Evolutionary conservation across 2,113 vertebrate species (phyloP).

Genomic region (Bubo bubo): DNA sequence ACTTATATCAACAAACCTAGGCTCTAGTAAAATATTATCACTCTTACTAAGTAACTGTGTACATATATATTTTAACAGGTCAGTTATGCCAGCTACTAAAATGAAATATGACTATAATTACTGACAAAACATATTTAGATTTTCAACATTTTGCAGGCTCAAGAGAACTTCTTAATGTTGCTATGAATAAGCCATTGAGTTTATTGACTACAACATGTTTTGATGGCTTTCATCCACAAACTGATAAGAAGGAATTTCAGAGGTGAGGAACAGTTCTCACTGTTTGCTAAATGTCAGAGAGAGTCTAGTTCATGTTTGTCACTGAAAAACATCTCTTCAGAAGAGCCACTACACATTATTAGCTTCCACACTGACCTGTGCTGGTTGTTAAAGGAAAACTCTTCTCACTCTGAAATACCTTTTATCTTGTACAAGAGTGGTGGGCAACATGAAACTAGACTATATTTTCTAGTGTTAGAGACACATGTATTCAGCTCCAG

Average conservation of each 20-base stretch:
- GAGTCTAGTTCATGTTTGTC: background rate
- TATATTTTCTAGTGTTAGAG: background rate
- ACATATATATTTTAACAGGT: background rate
- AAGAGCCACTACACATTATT: background rate
- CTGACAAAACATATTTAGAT: background rate
- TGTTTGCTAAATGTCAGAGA: background rate
- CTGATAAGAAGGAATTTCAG: background rate
- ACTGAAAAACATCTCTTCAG: background rate
- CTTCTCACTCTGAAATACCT: background rate
- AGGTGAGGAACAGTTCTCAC: background rate
- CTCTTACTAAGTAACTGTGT: background rate
- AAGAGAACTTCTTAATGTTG: background rate
- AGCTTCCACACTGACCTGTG: background rate
- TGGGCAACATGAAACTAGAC: background rate
- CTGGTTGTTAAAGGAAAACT: background rate
- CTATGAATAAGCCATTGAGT: background rate
- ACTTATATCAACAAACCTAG: background rate
- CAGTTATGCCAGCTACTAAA: background rate
- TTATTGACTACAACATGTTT: background rate
- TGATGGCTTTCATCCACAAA: background rate
- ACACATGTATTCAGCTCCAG: background rate
- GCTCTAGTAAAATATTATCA: background rate
- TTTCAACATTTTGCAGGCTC: background rate
- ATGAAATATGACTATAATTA: background rate
- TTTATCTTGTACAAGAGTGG: background rate